Evolutionary conservation across 2,113 vertebrate species (phyloP).

Genomic region (Dicrurus megarhynchus): DNA sequence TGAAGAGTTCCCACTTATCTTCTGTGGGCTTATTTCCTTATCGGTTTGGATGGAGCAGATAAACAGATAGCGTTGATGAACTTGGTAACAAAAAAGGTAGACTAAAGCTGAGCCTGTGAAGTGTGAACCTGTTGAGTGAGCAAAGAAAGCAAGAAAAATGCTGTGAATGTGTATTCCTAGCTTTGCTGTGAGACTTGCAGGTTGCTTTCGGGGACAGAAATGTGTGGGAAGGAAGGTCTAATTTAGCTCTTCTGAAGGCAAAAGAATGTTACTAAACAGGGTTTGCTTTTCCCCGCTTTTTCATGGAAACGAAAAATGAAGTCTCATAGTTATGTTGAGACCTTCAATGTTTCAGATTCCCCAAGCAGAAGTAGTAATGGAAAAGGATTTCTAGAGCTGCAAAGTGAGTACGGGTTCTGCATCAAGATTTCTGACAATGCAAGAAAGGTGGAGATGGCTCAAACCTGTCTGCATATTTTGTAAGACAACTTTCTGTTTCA

Average conservation of each 20-base stretch:
- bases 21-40: conserved; percentile 25
- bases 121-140: conserved; percentile 34
- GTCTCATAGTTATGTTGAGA: not conserved
- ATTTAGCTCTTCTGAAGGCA: conserved; percentile 7
- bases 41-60: not conserved
- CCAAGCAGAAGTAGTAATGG: not conserved
- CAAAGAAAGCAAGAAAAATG: conserved; percentile 9
- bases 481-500: not conserved
- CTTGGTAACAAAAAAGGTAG: conserved; percentile 24
- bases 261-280: conserved; percentile 1
- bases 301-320: not conserved
- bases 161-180: not conserved
- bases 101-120: not conserved
- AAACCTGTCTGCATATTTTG: not conserved
- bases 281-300: not conserved
- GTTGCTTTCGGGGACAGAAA: not conserved
- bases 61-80: conserved; percentile 39
- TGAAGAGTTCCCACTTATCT: conserved; percentile 28
- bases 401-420: not conserved
- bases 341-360: not conserved
- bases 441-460: not conserved
- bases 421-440: not conserved
- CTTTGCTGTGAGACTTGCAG: conserved; percentile 29
- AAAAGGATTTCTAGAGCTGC: not conserved
- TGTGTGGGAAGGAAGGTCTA: conserved; percentile 6